A percentile compares a stretch with the other conserved stretches of the same genome.
Evolutionary conservation across 2,113 vertebrate species (phyloP).

Genomic region (Pontoporia blainvillei): DNA sequence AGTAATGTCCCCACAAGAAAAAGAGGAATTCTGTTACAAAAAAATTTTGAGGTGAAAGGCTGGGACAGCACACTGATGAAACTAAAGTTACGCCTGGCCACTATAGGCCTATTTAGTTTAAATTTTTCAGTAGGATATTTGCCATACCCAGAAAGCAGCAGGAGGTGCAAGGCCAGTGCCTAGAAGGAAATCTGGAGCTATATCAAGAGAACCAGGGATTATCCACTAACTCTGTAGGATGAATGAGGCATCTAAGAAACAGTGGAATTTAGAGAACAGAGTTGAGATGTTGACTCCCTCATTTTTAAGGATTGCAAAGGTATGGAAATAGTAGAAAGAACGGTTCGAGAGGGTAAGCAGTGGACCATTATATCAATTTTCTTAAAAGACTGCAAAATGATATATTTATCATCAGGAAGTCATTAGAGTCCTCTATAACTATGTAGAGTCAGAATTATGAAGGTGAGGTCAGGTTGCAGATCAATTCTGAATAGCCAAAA

Average conservation of each 20-base stretch:
- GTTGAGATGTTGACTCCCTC: neutral
- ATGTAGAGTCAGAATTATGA: slow-evolving; percentile 3
- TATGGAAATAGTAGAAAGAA: neutral
- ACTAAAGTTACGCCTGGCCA: neutral
- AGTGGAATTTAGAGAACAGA: neutral
- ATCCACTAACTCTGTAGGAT: neutral
- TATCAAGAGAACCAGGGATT: neutral
- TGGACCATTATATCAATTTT: neutral
- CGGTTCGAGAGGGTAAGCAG: neutral
- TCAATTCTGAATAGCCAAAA: slow-evolving; percentile 6
- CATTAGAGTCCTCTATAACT: neutral
- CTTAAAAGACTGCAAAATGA: neutral
- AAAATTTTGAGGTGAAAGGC: neutral
- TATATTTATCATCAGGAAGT: slow-evolving; percentile 1
- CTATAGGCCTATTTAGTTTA: neutral
- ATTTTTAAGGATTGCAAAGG: neutral
- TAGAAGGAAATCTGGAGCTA: neutral
- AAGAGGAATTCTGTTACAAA: slow-evolving; percentile 4
- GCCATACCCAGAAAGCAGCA: neutral
- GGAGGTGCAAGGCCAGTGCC: neutral
- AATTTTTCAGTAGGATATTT: neutral
- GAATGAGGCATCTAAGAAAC: neutral
- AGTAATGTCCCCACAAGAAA: neutral
- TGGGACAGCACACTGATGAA: neutral
- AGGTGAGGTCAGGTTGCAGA: neutral